Evolutionary conservation across 2,888 invertebrate genomes (phyloP).

Genomic region (Chaetogeoica ovagalla): DNA sequence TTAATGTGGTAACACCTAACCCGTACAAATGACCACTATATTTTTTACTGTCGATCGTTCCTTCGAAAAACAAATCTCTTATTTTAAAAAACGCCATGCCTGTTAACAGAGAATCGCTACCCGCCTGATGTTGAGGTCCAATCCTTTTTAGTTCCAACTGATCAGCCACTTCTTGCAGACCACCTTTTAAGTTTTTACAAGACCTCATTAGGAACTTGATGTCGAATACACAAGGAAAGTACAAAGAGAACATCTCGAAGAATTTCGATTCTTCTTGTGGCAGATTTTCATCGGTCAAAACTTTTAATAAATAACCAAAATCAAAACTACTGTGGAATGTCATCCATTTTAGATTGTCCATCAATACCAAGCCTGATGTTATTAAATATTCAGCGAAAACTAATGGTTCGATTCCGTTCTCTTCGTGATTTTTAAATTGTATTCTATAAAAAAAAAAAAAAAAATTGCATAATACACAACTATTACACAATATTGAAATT

Average conservation of each 20-base stretch:
- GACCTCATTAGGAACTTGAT: slow-evolving; percentile 99
- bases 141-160: slow-evolving; percentile 88
- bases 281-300: slow-evolving; percentile 83
- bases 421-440: slow-evolving; percentile 97
- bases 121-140: slow-evolving; percentile 97
- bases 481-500: neutral
- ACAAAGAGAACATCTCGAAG: slow-evolving; percentile 89
- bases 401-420: slow-evolving; percentile 95
- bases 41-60: slow-evolving; percentile 96
- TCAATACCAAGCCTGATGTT: slow-evolving; percentile 94
- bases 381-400: slow-evolving; percentile 97
- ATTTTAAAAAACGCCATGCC: slow-evolving; percentile 99
- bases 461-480: neutral
- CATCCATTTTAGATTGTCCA: slow-evolving; percentile 96
- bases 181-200: slow-evolving; percentile 97
- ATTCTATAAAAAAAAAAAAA: slow-evolving; percentile 63
- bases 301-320: slow-evolving; percentile 95
- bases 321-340: slow-evolving; percentile 99
- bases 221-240: slow-evolving; percentile 97
- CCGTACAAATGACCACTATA: slow-evolving; percentile 86
- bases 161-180: slow-evolving; percentile 96
- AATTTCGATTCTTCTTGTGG: slow-evolving; percentile 97
- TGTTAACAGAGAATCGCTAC: slow-evolving; percentile 95
- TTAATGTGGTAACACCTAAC: slow-evolving; percentile 52
- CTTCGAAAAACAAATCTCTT: slow-evolving; percentile 99